Conservation (phyloP, 2,113 vertebrate genomes). For the Regulus satrapa region DNA sequence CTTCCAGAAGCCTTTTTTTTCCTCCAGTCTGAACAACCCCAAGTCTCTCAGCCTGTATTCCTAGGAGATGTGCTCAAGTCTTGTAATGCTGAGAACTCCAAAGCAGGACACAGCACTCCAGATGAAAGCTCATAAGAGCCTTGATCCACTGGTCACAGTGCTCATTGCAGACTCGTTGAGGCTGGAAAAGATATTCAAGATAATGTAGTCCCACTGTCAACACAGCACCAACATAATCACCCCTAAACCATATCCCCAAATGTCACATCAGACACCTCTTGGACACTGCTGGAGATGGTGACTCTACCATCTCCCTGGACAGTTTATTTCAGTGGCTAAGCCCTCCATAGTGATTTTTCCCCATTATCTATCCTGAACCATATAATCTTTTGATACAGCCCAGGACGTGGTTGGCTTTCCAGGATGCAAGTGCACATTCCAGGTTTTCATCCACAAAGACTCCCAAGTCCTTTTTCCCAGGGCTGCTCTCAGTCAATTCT, state of each 20-base stretch:
- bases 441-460: neutral
- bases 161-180: accelerated
- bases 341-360: neutral
- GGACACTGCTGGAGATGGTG: neutral
- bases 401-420: neutral
- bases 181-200: neutral
- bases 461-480: neutral
- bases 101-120: neutral
- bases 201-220: neutral
- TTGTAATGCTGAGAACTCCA: neutral
- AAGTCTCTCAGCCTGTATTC: neutral
- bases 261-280: neutral
- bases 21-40: neutral
- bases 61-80: neutral
- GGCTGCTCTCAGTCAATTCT: neutral
- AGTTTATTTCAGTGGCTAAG: neutral
- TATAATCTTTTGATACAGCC: neutral
- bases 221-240: neutral
- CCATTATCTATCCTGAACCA: neutral
- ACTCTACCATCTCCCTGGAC: neutral
- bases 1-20: neutral
- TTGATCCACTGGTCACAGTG: neutral
- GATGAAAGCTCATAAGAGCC: neutral
- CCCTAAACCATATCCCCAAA: neutral
- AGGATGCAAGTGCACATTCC: neutral